phyloP scores from a whole-genome alignment of 2,797 vertebrate species.

The Peromyscus melanophrys region DNA sequence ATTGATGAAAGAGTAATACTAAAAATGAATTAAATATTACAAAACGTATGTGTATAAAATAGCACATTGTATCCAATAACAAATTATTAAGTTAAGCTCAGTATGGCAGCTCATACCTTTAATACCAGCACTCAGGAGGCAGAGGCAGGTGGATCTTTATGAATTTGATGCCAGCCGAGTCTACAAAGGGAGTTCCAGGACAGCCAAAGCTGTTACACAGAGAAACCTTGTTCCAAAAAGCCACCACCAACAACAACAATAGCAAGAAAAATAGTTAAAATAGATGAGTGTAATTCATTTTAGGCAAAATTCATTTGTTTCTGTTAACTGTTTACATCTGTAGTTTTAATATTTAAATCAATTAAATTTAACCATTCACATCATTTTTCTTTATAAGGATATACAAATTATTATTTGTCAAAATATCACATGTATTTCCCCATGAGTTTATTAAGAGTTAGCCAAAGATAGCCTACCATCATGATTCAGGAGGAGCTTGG shows the following conservation, averaged over 20 bases:
- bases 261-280: not conserved
- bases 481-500: fast-evolving
- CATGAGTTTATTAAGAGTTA: not conserved
- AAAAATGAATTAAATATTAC: not conserved
- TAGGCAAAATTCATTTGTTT: not conserved
- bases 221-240: not conserved
- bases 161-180: not conserved
- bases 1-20: not conserved
- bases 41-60: not conserved
- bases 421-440: not conserved
- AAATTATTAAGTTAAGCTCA: not conserved
- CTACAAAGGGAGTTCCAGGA: not conserved
- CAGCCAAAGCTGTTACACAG: not conserved
- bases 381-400: no score
- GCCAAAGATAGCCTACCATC: not conserved
- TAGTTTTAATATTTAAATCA: not conserved
- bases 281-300: not conserved
- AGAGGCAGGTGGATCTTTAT: not conserved
- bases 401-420: not conserved
- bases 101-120: not conserved
- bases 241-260: fast-evolving
- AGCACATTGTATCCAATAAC: not conserved
- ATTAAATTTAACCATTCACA: not conserved
- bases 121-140: not conserved
- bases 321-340: not conserved